Base-by-base conservation (phyloP, 2,888 invertebrate genomes). In the Sinohyriopsis cumingii region DNA sequence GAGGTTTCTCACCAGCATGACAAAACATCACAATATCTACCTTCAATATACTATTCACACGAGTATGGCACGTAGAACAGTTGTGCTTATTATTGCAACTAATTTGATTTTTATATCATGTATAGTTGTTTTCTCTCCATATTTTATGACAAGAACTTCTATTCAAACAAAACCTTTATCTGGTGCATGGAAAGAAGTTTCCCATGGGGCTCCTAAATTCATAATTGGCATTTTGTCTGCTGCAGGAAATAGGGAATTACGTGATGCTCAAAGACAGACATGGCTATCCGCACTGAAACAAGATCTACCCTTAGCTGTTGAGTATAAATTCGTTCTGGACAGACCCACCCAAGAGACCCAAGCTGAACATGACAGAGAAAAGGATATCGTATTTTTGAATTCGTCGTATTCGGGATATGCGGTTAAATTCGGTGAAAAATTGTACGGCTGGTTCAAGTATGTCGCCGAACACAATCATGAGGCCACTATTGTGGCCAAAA, bases 301-400 rank as follows among this genome's bases (percentile, higher is more conserved):
- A 60, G 19, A 25, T 33, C 28, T 19, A 3, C 69, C 69, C 5
- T 69, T 59, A 33, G 22, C n/a, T 7, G 53, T 69, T 19, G 57
- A 22, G n/a, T 59, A 61, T 55, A 64, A 65, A n/a, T 69, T 69
- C 53, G 53, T 69, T 20, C 19, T 69, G 24, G 69, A 69, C 24
- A 18, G 20, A 7, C 57, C 33, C 15, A 65, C 69, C 15, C 45
- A 19, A 7, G 24, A 19, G 1, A 33, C 64, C 18, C 0, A 22
- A 4, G 12, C 0, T 5, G 69, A 65, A 69, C 56, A 57, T 33
- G 20, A 45, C n/a, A 33, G 25, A 9, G 24, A 65, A 5, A 20
- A 62, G 15, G 69, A 69, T 45, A 65, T 69, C 22, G 24, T 69
- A 24, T 69, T 61, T 33, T 55, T 69, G 0, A 65, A 69, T 45